phyloP scores from a whole-genome alignment of 2,797 vertebrate species.

The Semaprochilodus insignis region DNA sequence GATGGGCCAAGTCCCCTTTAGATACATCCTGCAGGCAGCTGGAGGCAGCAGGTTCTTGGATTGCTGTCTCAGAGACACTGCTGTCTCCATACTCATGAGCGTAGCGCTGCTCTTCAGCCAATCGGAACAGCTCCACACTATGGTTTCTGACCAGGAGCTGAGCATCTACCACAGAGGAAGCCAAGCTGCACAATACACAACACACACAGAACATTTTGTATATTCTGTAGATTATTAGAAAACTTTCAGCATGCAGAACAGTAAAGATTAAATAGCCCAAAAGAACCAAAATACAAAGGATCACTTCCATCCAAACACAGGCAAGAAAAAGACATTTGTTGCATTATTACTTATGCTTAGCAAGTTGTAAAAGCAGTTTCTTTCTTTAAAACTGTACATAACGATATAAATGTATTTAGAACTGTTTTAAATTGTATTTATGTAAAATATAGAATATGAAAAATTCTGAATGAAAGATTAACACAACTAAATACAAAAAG shows the following conservation, averaged over 20 bases:
- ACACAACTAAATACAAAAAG: too few species aligned
- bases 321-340: too few species aligned
- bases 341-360: too few species aligned
- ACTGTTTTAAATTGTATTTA: too few species aligned
- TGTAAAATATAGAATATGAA: too few species aligned
- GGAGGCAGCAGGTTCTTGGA: neutral
- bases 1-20: constrained; percentile 19
- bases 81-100: constrained; percentile 81
- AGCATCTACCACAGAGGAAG: constrained; percentile 67
- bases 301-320: neutral
- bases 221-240: neutral
- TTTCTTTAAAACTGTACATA: too few species aligned
- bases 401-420: too few species aligned
- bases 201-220: neutral
- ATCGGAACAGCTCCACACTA: constrained; percentile 75
- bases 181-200: constrained; percentile 64
- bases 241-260: neutral
- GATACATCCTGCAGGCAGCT: neutral
- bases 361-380: too few species aligned
- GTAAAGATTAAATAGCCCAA: too few species aligned
- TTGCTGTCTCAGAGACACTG: constrained; percentile 45
- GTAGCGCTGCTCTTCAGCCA: constrained; percentile 84
- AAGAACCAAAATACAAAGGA: neutral
- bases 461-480: too few species aligned
- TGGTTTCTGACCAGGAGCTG: constrained; percentile 71